These are phyloP conservation scores for Austrofundulus limnaeus DNA, from an alignment of 2,113 vertebrate genomes.

Conservation along the genomic window DNA sequence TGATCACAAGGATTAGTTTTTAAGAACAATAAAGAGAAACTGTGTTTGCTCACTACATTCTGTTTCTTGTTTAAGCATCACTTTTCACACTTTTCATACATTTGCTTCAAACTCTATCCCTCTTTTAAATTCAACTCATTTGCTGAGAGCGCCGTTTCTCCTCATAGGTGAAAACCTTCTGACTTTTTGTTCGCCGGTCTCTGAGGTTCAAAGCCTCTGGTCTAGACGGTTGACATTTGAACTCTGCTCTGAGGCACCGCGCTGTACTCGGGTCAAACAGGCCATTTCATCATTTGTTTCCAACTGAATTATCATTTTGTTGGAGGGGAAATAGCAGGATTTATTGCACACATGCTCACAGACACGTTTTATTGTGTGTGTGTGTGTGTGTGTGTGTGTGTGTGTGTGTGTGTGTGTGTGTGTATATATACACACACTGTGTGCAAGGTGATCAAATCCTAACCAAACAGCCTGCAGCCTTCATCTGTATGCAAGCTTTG, in stretches of 20 bases:
- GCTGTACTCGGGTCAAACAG: constrained; percentile 36
- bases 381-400: too few species aligned
- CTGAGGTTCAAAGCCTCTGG: constrained; percentile 35
- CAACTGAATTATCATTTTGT: constrained; percentile 50
- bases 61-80: neutral
- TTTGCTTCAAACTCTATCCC: neutral
- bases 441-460: constrained; percentile 18
- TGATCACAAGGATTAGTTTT: neutral
- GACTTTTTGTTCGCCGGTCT: constrained; percentile 20
- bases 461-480: neutral
- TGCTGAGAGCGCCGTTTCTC: constrained; percentile 9
- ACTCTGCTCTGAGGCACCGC: constrained; percentile 41
- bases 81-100: constrained; percentile 2
- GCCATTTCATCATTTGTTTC: constrained; percentile 32
- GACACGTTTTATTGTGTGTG: neutral
- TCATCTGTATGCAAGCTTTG: constrained; percentile 7
- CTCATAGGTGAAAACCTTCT: constrained; percentile 36
- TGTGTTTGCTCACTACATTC: neutral
- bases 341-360: neutral
- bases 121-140: constrained; percentile 47
- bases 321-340: constrained; percentile 18
- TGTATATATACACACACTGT: too few species aligned
- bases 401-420: too few species aligned
- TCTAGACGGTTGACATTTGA: constrained; percentile 48
- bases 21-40: neutral